These are phyloP conservation scores for Melopsittacus undulatus DNA, from an alignment of 2,797 vertebrate species.

Conservation along the genomic window DNA sequence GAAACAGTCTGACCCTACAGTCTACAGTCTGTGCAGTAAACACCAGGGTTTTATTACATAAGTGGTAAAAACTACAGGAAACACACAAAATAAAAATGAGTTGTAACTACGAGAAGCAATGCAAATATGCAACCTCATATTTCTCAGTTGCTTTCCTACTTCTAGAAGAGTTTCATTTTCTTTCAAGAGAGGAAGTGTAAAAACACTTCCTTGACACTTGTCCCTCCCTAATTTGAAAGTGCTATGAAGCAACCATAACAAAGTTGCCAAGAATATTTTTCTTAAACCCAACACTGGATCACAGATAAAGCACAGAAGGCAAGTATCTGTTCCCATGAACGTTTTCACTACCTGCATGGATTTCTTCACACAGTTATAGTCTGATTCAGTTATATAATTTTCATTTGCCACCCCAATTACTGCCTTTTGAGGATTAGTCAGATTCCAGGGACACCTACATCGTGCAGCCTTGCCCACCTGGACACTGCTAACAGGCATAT, in stretches of 20 bases:
- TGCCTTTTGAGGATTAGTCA: not conserved
- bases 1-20: not conserved
- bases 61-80: not conserved
- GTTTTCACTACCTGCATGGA: not conserved
- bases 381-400: not conserved
- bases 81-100: not conserved
- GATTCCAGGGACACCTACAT: too few species aligned
- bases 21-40: not conserved
- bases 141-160: not conserved
- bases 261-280: not conserved
- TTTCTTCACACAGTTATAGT: not conserved
- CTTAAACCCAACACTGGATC: not conserved
- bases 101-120: accelerated
- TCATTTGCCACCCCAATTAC: not conserved
- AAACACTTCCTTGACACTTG: not conserved
- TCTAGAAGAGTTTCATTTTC: not conserved
- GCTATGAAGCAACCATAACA: not conserved
- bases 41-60: not conserved
- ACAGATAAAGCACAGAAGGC: not conserved
- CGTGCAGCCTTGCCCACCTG: not conserved
- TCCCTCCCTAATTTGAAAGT: not conserved
- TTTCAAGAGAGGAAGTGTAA: not conserved
- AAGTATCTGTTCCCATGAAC: not conserved
- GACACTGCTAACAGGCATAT: not conserved
- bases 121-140: not conserved